These are phyloP conservation scores for Epinephelus awoara DNA, from an alignment of 2,797 vertebrate genomes.

Conservation along the genomic window DNA sequence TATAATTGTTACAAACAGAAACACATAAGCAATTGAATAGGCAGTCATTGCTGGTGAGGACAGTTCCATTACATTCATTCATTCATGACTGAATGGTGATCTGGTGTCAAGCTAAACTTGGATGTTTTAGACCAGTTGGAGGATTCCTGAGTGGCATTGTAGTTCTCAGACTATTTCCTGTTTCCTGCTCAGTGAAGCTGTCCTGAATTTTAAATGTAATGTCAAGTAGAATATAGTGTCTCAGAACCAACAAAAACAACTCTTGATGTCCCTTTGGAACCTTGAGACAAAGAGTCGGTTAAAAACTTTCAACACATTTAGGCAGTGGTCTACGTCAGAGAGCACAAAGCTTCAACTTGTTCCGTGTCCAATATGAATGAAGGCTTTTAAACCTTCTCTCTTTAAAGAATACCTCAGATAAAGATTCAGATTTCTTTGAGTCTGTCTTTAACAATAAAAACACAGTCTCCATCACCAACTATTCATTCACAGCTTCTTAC, in stretches of 20 bases:
- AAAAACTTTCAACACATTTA: conserved; percentile 2
- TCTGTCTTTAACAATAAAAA: background rate
- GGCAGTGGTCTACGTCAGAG: conserved; percentile 4
- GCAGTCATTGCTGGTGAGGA: background rate
- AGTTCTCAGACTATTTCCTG: background rate
- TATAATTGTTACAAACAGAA: background rate
- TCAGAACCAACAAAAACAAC: background rate
- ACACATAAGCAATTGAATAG: background rate
- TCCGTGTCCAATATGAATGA: conserved; percentile 11
- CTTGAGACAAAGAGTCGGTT: conserved; percentile 8
- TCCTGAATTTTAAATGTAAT: conserved; percentile 7
- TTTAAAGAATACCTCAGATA: conserved; percentile 18
- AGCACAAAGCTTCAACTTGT: conserved; percentile 13
- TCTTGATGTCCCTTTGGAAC: background rate
- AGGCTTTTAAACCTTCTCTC: conserved; percentile 1
- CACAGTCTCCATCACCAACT: background rate
- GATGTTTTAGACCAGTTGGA: background rate
- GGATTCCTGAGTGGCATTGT: background rate
- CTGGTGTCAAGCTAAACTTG: background rate
- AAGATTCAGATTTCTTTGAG: background rate
- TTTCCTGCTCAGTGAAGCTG: background rate
- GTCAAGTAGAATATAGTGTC: conserved; percentile 2
- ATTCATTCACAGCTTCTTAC: background rate
- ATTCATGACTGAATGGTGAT: background rate
- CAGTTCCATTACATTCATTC: background rate